Percentiles rank a stretch among this genome's conserved stretches.
phyloP scores from a whole-genome alignment of 2,888 invertebrate genomes.

The Linnaemya vulpina region DNA sequence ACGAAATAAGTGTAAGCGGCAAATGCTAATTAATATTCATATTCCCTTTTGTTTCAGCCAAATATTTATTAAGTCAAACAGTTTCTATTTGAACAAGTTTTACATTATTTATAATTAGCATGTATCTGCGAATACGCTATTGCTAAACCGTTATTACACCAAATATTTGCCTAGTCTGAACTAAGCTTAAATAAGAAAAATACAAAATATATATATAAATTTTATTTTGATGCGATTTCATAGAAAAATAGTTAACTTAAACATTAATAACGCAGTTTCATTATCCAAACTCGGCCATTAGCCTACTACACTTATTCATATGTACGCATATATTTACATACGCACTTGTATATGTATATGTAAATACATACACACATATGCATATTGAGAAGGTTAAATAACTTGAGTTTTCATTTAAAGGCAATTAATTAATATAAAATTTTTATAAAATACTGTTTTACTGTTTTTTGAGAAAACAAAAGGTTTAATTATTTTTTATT shows the following conservation, averaged over 20 bases:
- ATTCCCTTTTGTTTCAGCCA: no score
- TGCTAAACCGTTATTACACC: no score
- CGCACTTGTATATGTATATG: no score
- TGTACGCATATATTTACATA: no score
- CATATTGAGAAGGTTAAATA: background rate
- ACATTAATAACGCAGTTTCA: slow-evolving; percentile 59
- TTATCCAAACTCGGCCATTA: slow-evolving; percentile 25
- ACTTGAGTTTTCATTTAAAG: slow-evolving; percentile 44
- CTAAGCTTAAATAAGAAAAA: background rate
- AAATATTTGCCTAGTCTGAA: no score
- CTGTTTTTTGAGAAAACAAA: slow-evolving; percentile 11
- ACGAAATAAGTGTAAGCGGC: no score
- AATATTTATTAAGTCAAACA: no score
- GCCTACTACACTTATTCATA: background rate
- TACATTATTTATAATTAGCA: no score
- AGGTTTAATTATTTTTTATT: slow-evolving; percentile 75
- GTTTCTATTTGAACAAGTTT: no score
- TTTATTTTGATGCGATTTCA: slow-evolving; percentile 39
- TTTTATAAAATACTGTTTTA: slow-evolving; percentile 26
- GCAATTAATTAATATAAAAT: slow-evolving; percentile 33
- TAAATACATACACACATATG: no score
- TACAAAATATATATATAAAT: slow-evolving; percentile 7
- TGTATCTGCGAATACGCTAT: no score
- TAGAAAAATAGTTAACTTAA: slow-evolving; percentile 61
- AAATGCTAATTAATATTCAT: no score